Evolutionary conservation across 2,797 vertebrate species (phyloP).

Genomic region (Semotilus atromaculatus): DNA sequence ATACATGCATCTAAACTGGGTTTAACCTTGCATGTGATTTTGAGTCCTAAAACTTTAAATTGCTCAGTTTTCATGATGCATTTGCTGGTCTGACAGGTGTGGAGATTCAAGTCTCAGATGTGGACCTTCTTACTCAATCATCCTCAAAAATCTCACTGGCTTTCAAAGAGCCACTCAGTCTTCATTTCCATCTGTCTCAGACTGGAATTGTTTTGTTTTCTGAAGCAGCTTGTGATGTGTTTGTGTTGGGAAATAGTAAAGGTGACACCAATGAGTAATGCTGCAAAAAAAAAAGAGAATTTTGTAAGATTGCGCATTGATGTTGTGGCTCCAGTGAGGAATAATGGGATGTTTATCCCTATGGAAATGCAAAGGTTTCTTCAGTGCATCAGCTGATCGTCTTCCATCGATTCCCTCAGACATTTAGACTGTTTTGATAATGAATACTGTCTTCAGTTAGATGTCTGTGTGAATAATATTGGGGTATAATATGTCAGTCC

Average conservation of each 20-base stretch:
- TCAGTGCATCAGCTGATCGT: too few relatives aligned
- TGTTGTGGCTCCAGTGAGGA: background rate
- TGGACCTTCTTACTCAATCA: background rate
- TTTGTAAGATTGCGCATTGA: background rate
- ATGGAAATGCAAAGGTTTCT: background rate
- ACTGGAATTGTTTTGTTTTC: background rate
- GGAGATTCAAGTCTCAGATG: background rate
- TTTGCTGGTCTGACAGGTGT: background rate
- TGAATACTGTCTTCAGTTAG: too few relatives aligned
- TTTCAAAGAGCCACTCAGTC: slow-evolving; percentile 7
- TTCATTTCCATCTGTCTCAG: slow-evolving; percentile 4
- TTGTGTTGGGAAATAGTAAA: background rate
- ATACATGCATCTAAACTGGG: slow-evolving; percentile 1
- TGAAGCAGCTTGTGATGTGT: background rate
- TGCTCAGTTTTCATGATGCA: background rate
- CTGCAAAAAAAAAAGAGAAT: background rate
- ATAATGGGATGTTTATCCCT: background rate
- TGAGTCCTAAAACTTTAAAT: background rate
- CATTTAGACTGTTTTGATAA: too few relatives aligned
- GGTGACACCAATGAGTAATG: background rate
- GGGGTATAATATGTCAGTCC: too few relatives aligned
- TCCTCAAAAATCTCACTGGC: background rate
- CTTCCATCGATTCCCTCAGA: too few relatives aligned
- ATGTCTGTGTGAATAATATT: too few relatives aligned
- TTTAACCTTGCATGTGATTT: background rate